phyloP scores from a whole-genome alignment of 2,113 vertebrate species.

The Monopterus albus region DNA sequence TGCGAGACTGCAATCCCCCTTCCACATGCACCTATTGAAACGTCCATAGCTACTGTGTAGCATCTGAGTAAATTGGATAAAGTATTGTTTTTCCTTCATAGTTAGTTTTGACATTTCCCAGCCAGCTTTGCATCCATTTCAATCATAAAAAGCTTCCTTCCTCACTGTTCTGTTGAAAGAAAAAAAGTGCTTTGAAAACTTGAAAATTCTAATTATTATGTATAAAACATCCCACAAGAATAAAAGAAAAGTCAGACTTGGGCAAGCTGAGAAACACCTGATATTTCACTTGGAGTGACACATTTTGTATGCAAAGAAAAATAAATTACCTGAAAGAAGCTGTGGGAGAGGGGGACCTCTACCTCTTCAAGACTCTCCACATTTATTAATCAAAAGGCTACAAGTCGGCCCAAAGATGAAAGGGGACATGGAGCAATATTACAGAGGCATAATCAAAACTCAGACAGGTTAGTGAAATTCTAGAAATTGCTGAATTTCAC shows the following conservation, averaged over 20 bases:
- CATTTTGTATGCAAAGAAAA: conserved; percentile 70
- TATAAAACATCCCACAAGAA: conserved; percentile 42
- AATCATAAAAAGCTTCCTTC: conserved; percentile 37
- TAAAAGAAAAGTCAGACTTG: conserved; percentile 30
- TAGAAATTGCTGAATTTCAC: background rate
- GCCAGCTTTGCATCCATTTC: conserved; percentile 38
- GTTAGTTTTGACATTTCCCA: conserved; percentile 16
- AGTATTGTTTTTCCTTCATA: background rate
- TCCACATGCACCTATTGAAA: no score
- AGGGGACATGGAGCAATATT: conserved; percentile 28
- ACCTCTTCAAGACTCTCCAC: conserved; percentile 39
- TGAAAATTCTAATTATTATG: conserved; percentile 51
- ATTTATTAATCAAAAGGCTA: conserved; percentile 69
- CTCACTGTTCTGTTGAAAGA: conserved; percentile 31
- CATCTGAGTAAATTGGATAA: no score
- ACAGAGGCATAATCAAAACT: conserved; percentile 45
- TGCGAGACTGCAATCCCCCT: no score
- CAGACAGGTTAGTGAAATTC: conserved; percentile 19
- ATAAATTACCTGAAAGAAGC: conserved; percentile 65
- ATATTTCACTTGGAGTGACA: conserved; percentile 57
- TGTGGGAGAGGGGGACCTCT: background rate
- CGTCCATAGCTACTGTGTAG: no score
- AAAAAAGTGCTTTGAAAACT: conserved; percentile 14
- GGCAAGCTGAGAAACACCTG: conserved; percentile 26
- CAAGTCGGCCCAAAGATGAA: conserved; percentile 41